Evolutionary conservation across 2,113 vertebrate genomes (phyloP).

Genomic region (Theristicus caerulescens): DNA sequence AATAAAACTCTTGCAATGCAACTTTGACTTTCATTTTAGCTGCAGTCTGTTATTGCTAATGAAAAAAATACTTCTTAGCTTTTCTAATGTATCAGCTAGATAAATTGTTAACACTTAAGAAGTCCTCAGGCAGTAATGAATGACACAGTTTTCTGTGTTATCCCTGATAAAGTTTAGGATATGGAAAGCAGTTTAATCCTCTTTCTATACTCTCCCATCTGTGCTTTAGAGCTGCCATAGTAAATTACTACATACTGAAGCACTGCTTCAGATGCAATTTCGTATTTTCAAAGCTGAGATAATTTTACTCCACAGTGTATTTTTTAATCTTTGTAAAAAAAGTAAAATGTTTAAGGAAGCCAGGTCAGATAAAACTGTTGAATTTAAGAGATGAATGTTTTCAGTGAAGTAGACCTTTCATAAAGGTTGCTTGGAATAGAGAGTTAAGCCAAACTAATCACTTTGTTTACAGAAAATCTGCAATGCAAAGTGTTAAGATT

Average conservation of each 20-base stretch:
- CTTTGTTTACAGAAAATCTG: conserved; percentile 35
- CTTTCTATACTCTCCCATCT: conserved; percentile 63
- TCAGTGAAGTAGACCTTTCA: background rate
- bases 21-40: conserved; percentile 65
- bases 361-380: conserved; percentile 23
- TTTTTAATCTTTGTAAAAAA: conserved; percentile 63
- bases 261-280: conserved; percentile 54
- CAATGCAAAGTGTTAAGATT: conserved; percentile 31
- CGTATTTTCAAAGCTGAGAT: conserved; percentile 57
- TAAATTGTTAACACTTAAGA: conserved; percentile 74
- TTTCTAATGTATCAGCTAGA: conserved; percentile 65
- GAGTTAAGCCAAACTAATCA: conserved; percentile 37
- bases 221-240: conserved; percentile 52
- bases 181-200: conserved; percentile 73
- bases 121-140: conserved; percentile 65
- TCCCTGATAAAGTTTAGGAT: conserved; percentile 69
- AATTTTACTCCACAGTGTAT: conserved; percentile 42
- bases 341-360: conserved; percentile 49
- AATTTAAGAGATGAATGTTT: conserved; percentile 18
- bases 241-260: conserved; percentile 48
- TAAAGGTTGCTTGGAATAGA: background rate
- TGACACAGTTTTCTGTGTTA: conserved; percentile 73
- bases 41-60: conserved; percentile 58
- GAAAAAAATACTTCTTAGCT: conserved; percentile 50
- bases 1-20: conserved; percentile 52